Conservation (phyloP, 2,888 invertebrate species). For the Conus canariensis region DNA sequence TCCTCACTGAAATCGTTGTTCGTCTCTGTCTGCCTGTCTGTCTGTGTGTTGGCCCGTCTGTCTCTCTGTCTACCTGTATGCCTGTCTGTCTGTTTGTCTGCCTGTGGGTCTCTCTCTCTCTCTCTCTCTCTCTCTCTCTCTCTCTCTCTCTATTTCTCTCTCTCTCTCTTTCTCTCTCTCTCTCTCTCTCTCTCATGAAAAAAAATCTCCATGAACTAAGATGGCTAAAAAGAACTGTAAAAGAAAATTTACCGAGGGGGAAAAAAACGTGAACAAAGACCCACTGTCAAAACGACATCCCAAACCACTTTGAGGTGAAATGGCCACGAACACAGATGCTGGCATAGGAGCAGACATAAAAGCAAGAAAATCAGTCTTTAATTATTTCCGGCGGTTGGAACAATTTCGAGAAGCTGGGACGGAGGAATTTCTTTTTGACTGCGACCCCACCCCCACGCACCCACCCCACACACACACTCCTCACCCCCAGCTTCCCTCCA, state of each 20-base stretch:
- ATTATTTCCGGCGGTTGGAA: slow-evolving; percentile 20
- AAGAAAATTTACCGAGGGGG: not conserved
- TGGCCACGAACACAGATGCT: not conserved
- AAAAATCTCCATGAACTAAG: not conserved
- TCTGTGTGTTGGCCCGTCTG: not conserved
- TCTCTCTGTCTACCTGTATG: not conserved
- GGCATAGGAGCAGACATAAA: not conserved
- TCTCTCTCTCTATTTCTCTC: not conserved
- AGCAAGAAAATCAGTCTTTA: not conserved
- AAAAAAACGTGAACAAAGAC: not conserved
- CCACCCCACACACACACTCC: too few relatives aligned
- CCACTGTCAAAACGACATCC: not conserved
- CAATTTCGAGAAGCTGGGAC: not conserved
- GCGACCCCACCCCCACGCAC: not conserved
- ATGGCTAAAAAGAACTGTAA: not conserved
- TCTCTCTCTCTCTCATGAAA: too few relatives aligned
- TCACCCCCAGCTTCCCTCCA: too few relatives aligned
- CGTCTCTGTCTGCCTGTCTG: not conserved
- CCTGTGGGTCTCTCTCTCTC: not conserved
- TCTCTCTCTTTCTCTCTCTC: too few relatives aligned
- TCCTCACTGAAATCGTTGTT: too few relatives aligned
- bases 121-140: slow-evolving; percentile 2
- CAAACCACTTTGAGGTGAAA: not conserved
- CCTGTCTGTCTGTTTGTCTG: not conserved
- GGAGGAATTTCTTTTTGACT: not conserved